Base-by-base conservation (phyloP, 2,797 vertebrate genomes). In the Malurus leucopterus region DNA sequence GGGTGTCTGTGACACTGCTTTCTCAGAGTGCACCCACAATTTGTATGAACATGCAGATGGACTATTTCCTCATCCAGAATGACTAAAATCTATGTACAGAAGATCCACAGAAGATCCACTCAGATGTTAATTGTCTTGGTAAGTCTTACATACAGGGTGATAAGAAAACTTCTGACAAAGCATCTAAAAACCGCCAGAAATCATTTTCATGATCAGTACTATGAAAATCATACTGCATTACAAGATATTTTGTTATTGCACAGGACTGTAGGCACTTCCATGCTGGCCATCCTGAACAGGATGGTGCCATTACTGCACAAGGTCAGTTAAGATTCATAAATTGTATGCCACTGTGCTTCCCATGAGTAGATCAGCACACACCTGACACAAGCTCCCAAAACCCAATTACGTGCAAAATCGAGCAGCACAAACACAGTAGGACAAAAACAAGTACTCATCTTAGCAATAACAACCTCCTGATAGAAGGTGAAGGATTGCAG, bases 201-300 rank as follows among this genome's bases (percentile, higher is more conserved):
- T 36, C 11, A 36, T 12, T 36, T 36, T 36, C 36, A 36, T 36
- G 10, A 5, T 36, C 36, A 36, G 36, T 27, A 27, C 11, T n/a
- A 64, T 0, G 1, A 64, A 70, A 68, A 54, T 34, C 21, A 24
- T 2, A 43, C 1, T 1, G 6, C 1, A 1, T 34, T 49, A 57
- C 3, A 63, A 34, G 58, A 29, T 8, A 11, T 38, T 55, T 67
- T 58, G 15, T 34, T 34, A 16, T 2, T 27, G 16, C 58, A 51
- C 9, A 38, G 1, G 2, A 49, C 23, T 46, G 15, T 6, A 55
- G 46, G 34, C 26, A 40, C 14, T 62, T 68, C 26, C 46, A 43
- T 21, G 30, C 2, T 46, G 17, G 29, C 9, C 32, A 70, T 10
- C 34, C 41, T 38, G 53, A 76, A 29, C 14, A 41, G 21, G 16